These are phyloP conservation scores for Callimorpha dominula DNA, from an alignment of 2,888 invertebrate genomes.

Conservation along the genomic window DNA sequence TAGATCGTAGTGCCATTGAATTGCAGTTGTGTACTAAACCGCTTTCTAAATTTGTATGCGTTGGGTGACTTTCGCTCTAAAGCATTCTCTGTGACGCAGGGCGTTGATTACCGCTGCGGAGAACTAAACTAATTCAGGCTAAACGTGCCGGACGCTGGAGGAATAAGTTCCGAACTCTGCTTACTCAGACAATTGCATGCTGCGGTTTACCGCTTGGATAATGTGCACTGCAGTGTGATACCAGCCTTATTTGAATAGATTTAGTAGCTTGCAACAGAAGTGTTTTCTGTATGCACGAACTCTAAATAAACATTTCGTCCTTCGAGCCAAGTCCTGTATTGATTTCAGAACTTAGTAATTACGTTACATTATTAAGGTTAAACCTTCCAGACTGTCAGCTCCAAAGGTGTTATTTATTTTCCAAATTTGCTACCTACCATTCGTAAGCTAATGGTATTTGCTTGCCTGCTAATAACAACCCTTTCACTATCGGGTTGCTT, in stretches of 20 bases:
- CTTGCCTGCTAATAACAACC: neutral
- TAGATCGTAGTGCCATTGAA: too few species aligned
- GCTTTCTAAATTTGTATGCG: conserved; percentile 10
- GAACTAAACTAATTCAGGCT: conserved; percentile 76
- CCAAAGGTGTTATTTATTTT: too few species aligned
- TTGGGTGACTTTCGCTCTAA: neutral
- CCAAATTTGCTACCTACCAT: too few species aligned
- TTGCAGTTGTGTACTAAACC: neutral
- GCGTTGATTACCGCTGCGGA: conserved; percentile 65
- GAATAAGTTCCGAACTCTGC: conserved; percentile 55
- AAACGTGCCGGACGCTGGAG: conserved; percentile 60
- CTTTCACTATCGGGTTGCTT: neutral
- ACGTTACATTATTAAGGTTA: neutral
- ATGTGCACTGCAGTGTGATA: conserved; percentile 29
- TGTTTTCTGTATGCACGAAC: neutral
- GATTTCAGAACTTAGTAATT: neutral
- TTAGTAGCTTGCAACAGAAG: neutral
- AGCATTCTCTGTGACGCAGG: conserved; percentile 46
- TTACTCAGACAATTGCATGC: conserved; percentile 66
- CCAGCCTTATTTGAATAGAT: conserved; percentile 16
- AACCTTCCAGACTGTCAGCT: neutral
- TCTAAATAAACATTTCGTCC: neutral
- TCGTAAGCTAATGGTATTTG: too few species aligned
- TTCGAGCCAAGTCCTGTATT: conserved; percentile 7
- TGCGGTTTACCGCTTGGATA: conserved; percentile 45